These are phyloP conservation scores for Nothobranchius kuhntae DNA, from an alignment of 2,113 vertebrate genomes.

Conservation along the genomic window DNA sequence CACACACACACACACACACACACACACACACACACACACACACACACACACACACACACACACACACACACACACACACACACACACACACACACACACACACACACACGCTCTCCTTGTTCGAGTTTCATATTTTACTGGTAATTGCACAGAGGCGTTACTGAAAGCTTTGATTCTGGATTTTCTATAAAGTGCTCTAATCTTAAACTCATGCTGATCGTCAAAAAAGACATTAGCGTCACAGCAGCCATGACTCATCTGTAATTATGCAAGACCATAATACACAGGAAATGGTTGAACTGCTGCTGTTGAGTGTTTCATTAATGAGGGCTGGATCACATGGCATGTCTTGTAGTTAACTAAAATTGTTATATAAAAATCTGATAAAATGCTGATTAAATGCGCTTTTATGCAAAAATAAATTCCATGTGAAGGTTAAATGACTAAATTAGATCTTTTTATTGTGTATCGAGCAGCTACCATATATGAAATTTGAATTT, in stretches of 20 bases:
- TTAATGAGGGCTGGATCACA: no score
- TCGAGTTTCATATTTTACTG: background rate
- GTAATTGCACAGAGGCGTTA: background rate
- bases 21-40: no score
- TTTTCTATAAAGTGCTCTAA: conserved; percentile 6
- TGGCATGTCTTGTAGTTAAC: no score
- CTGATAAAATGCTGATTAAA: no score
- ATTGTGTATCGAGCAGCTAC: background rate
- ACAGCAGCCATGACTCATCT: conserved; percentile 5
- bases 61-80: no score
- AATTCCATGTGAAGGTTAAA: background rate
- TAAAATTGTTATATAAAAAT: no score
- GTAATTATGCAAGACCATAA: background rate
- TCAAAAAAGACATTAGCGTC: background rate
- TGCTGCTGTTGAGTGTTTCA: no score
- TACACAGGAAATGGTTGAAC: background rate
- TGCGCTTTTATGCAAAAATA: background rate
- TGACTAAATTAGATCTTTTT: background rate
- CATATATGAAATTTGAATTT: conserved; percentile 34
- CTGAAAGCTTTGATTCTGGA: background rate
- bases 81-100: no score
- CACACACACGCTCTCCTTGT: background rate
- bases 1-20: no score
- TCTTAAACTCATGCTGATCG: background rate
- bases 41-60: no score